Evolutionary conservation across 2,888 invertebrate species (phyloP).

Genomic region (Ormyrus rosae): DNA sequence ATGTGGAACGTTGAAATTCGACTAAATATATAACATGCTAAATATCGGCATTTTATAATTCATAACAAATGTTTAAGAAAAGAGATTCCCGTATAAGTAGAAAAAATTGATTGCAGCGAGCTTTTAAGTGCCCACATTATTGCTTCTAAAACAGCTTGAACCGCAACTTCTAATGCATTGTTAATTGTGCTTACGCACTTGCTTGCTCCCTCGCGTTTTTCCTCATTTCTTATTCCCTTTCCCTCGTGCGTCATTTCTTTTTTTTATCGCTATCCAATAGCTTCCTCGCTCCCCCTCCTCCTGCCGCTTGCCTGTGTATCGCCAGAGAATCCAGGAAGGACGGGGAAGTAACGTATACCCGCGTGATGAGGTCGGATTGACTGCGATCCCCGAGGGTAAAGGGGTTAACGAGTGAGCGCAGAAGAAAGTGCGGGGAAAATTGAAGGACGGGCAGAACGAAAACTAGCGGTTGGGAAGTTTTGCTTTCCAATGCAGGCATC

Average conservation of each 20-base stretch:
- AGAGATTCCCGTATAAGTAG: no score
- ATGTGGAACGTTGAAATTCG: no score
- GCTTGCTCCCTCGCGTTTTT: not conserved
- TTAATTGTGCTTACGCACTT: constrained; percentile 33
- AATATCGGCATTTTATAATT: no score
- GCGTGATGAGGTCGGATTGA: not conserved
- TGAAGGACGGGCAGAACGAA: no score
- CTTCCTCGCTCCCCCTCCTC: constrained; percentile 26
- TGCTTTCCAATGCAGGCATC: no score
- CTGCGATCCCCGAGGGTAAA: constrained; percentile 4
- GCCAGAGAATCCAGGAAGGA: not conserved
- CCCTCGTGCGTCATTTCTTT: not conserved
- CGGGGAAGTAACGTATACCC: not conserved
- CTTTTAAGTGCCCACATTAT: not conserved
- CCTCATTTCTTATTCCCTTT: constrained; percentile 42
- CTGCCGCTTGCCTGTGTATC: not conserved
- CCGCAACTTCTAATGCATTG: not conserved
- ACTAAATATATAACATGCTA: no score
- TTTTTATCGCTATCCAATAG: not conserved
- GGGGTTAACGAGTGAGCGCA: constrained; percentile 34
- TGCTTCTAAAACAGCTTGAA: not conserved
- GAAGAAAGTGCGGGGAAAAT: no score
- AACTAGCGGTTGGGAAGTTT: no score
- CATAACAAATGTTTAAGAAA: no score
- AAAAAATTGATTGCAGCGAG: no score